Conservation (phyloP, 2,113 vertebrate genomes). For the Miniopterus natalensis region DNA sequence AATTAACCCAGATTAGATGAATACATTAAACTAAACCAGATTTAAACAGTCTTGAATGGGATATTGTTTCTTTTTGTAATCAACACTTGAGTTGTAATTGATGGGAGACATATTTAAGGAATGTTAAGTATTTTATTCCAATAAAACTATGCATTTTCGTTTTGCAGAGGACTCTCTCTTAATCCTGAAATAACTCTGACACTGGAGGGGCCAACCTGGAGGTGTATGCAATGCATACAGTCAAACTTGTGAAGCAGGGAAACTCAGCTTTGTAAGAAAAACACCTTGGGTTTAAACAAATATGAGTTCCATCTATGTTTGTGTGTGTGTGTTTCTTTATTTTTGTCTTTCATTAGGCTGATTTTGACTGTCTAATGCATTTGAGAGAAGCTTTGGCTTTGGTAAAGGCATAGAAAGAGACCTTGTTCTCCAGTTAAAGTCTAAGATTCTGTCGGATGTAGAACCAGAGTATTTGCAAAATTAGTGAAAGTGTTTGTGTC, state of each 20-base stretch:
- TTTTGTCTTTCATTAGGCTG: background rate
- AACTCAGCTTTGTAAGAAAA: background rate
- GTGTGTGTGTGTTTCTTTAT: background rate
- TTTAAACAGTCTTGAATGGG: conserved; percentile 72
- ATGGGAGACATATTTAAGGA: conserved; percentile 69
- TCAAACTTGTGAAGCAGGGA: background rate
- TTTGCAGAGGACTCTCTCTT: conserved; percentile 19
- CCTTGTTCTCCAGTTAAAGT: background rate
- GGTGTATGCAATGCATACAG: background rate
- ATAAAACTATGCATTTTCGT: conserved; percentile 51
- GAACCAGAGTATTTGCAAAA: background rate
- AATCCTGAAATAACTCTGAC: background rate
- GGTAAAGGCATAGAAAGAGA: background rate
- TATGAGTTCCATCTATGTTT: background rate
- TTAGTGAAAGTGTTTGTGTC: background rate
- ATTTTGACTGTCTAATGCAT: background rate
- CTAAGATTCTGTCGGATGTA: background rate
- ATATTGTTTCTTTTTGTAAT: conserved; percentile 76
- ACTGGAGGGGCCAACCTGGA: background rate
- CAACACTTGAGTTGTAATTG: conserved; percentile 73
- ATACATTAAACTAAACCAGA: conserved; percentile 60
- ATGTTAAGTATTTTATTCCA: conserved; percentile 22
- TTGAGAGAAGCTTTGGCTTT: background rate
- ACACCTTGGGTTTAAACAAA: background rate
- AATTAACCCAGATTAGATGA: conserved; percentile 69